Conservation (phyloP, 2,797 vertebrate species). For the Spinus olivaceus region DNA sequence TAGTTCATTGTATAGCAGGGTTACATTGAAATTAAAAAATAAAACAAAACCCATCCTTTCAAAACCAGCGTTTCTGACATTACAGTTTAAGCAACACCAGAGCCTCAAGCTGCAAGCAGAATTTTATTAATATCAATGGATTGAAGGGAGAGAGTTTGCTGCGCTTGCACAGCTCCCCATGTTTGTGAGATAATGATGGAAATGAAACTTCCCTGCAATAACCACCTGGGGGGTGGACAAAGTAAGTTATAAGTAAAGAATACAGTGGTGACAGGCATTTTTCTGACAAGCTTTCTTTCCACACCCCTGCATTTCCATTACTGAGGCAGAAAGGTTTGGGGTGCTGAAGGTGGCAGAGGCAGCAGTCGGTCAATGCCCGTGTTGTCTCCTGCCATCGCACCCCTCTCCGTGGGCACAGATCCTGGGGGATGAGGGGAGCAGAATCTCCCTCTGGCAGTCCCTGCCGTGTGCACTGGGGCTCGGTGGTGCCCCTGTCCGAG, state of each 20-base stretch:
- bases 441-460: neutral
- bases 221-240: too few relatives aligned
- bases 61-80: fast-evolving
- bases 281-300: neutral
- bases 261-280: neutral
- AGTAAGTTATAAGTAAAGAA: neutral
- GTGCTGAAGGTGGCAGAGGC: neutral
- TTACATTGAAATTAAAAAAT: neutral
- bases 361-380: fast-evolving
- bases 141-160: neutral
- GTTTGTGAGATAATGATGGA: neutral
- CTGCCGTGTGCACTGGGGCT: fast-evolving
- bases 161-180: fast-evolving
- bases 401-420: neutral
- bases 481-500: fast-evolving
- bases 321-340: fast-evolving
- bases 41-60: neutral
- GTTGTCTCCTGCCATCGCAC: neutral
- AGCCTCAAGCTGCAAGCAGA: neutral
- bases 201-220: neutral
- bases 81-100: neutral
- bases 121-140: neutral
- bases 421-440: neutral
- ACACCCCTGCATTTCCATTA: fast-evolving
- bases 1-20: neutral